A percentile compares a stretch with the other conserved stretches of the same genome.
Conservation (phyloP, 2,113 vertebrate genomes). For the Chauna torquata region DNA sequence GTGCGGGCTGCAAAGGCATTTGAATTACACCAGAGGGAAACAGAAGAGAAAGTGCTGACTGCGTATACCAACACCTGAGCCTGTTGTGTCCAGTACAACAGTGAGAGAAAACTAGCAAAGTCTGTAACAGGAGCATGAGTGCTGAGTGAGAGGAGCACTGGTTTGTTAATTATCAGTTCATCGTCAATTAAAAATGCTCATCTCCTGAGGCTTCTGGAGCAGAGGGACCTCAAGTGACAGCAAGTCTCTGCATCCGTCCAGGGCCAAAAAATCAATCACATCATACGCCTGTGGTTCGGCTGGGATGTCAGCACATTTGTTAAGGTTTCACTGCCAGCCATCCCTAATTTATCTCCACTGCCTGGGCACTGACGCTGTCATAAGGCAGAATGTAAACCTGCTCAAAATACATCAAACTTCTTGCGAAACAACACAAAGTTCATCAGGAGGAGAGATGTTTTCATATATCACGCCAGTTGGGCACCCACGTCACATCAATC, state of each 20-base stretch:
- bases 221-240: slow-evolving; percentile 37
- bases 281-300: slow-evolving; percentile 71
- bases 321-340: slow-evolving; percentile 66
- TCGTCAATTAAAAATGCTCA: not conserved
- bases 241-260: slow-evolving; percentile 53
- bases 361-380: not conserved
- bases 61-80: not conserved
- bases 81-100: not conserved
- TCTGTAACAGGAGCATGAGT: not conserved
- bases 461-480: slow-evolving; percentile 51
- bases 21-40: slow-evolving; percentile 39
- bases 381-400: slow-evolving; percentile 49
- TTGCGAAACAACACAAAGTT: slow-evolving; percentile 22
- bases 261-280: slow-evolving; percentile 77
- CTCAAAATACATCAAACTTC: slow-evolving; percentile 33
- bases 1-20: slow-evolving; percentile 33
- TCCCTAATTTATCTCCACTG: slow-evolving; percentile 66
- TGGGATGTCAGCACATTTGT: slow-evolving; percentile 78
- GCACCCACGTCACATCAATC: slow-evolving; percentile 40
- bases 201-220: not conserved
- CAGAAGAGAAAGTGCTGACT: slow-evolving; percentile 53
- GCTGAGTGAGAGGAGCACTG: not conserved
- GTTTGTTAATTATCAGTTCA: not conserved
- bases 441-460: slow-evolving; percentile 41
- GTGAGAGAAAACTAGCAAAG: not conserved